Base-by-base conservation (phyloP, 2,797 vertebrate species). In the Leptatherina wallacei region DNA sequence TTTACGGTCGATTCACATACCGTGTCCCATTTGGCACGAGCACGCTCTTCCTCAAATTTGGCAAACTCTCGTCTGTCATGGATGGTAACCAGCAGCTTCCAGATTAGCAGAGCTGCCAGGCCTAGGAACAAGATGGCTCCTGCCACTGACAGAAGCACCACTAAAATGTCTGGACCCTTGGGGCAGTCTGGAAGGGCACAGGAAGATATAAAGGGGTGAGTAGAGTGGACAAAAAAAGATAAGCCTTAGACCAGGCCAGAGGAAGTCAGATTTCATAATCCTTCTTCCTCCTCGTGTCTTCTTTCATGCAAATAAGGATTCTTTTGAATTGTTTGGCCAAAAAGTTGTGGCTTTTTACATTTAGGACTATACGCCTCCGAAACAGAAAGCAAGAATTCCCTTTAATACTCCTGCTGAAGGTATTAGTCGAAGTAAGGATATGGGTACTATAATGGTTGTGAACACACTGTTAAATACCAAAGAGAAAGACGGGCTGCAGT, bases 81-180 rank as follows among this genome's bases (percentile, higher is more conserved):
- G 87, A 99, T 98, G 79, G 97, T 98, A 77, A 99, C 95, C 73
- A 99, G 95, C 65, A 99, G 94, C 85, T 99, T 99, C 98, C 98
- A 99, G 91, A 99, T 98, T 78, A 99, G 95, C 76, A 99, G 93
- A 2, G 95, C 91, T 0, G 95, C 93, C 0, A 99, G 92, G 62
- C 98, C 98, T 0, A 98, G 93, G 69, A 99, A 95, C 71, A 99
- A 91, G 85, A 99, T 96, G 85, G 97, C 96, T 0, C 96, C 98
- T 0, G 94, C 97, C 89, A 99, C 97, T 0, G 96, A 98, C 4
- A 98, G 92, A 65, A 99, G 91, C 64, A 98, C 96, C 83, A 98
- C 95, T 83, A 99, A 90, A 85, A 98, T 91, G 11, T 99, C 96
- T 0, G 97, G 95, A 4, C 97, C 97, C 71, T 96, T 96, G 0